Conservation (phyloP, 2,888 invertebrate species). For the Tachina grossa region DNA sequence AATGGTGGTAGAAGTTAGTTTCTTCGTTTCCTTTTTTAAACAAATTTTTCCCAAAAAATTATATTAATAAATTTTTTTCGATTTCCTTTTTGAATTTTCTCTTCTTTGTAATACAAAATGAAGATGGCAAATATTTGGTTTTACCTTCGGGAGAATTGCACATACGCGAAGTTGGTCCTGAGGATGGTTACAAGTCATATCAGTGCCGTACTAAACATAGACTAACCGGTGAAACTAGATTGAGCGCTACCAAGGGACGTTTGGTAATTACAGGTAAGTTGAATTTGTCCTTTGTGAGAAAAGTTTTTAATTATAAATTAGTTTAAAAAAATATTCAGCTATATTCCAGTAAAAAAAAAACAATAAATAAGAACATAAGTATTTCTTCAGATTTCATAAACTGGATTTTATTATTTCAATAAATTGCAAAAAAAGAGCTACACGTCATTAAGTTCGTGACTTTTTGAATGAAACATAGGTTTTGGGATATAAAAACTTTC, state of each 20-base stretch:
- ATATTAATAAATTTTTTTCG: slow-evolving; percentile 37
- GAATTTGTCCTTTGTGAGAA: slow-evolving; percentile 50
- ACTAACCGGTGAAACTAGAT: slow-evolving; percentile 94
- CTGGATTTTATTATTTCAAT: not conserved
- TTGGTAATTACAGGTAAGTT: slow-evolving; percentile 97
- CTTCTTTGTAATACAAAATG: not conserved
- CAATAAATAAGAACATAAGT: not conserved
- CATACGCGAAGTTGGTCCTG: slow-evolving; percentile 96
- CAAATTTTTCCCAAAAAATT: slow-evolving; percentile 20
- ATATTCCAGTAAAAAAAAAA: not conserved
- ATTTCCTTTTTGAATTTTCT: not conserved
- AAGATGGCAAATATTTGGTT: slow-evolving; percentile 97
- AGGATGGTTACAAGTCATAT: slow-evolving; percentile 96
- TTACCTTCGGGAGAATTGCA: slow-evolving; percentile 97
- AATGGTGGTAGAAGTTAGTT: slow-evolving; percentile 34
- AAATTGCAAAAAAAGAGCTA: too few species aligned
- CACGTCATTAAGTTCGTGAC: too few species aligned
- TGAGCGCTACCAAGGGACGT: slow-evolving; percentile 96
- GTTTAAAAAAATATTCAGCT: slow-evolving; percentile 28
- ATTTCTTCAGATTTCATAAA: not conserved
- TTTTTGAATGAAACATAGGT: too few species aligned
- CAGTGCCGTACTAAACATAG: slow-evolving; percentile 97
- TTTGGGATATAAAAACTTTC: too few species aligned
- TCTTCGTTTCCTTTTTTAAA: slow-evolving; percentile 2
- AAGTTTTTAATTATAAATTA: not conserved